Percentiles rank a stretch among this genome's conserved stretches.
These are phyloP conservation scores for Drosophila limbata DNA, from an alignment of 2,888 invertebrate species.

Conservation along the genomic window DNA sequence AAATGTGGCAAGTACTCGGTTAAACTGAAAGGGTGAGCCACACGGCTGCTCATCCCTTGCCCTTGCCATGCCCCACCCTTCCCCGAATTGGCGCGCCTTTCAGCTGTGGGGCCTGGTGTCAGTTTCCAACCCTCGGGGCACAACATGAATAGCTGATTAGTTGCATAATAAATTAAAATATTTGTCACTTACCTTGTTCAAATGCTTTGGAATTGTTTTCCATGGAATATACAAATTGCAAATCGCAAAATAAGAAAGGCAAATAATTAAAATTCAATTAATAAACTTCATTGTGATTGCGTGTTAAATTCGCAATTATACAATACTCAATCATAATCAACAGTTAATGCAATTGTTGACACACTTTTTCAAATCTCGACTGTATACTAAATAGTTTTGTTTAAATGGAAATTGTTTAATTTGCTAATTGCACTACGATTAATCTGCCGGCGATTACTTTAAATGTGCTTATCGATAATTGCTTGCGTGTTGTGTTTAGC, in stretches of 20 bases:
- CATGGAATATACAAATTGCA: constrained; percentile 37
- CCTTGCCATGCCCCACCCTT: neutral
- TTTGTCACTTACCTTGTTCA: constrained; percentile 60
- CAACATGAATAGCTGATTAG: constrained; percentile 71
- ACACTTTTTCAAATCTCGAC: constrained; percentile 20
- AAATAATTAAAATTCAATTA: constrained; percentile 28
- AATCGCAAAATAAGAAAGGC: constrained; percentile 5
- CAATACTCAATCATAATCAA: constrained; percentile 22
- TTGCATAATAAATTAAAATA: constrained; percentile 69
- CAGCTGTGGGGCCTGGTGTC: constrained; percentile 46
- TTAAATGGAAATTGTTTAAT: constrained; percentile 28
- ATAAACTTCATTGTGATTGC: constrained; percentile 10
- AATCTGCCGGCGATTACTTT: constrained; percentile 6
- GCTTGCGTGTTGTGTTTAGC: constrained; percentile 20
- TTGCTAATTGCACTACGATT: constrained; percentile 16
- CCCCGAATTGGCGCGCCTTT: constrained; percentile 14
- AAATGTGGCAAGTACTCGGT: constrained; percentile 50
- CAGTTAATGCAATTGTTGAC: constrained; percentile 31
- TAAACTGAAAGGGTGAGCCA: constrained; percentile 47
- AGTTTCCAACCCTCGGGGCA: constrained; percentile 59
- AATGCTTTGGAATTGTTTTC: constrained; percentile 43
- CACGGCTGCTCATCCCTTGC: neutral
- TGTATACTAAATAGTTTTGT: constrained; percentile 16
- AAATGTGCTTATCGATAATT: constrained; percentile 30
- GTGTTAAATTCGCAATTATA: constrained; percentile 4